phyloP scores from a whole-genome alignment of 2,888 invertebrate genomes.

The Nemotelus pantherinus region DNA sequence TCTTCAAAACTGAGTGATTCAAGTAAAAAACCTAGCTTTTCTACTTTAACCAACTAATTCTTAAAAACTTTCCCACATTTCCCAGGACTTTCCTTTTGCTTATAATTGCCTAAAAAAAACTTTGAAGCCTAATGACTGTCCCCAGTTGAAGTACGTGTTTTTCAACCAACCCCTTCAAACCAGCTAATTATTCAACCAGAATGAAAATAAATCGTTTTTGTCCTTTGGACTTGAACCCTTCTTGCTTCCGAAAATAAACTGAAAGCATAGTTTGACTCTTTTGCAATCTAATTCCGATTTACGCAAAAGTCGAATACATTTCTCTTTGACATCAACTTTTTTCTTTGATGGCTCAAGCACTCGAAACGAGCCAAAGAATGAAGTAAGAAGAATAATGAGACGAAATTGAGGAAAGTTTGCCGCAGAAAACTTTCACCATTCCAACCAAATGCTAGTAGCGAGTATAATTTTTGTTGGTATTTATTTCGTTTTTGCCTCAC shows the following conservation, averaged over 20 bases:
- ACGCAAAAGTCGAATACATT: slow-evolving; percentile 10
- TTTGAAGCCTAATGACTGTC: too few species aligned
- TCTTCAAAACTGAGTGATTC: too few species aligned
- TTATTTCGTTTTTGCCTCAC: slow-evolving; percentile 26
- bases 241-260: background rate
- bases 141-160: too few species aligned
- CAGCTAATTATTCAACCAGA: background rate
- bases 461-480: slow-evolving; percentile 7
- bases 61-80: too few species aligned
- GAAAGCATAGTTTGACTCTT: background rate
- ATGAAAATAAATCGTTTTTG: background rate
- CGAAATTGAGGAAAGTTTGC: background rate
- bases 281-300: slow-evolving; percentile 18
- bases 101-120: too few species aligned
- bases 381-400: background rate
- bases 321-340: slow-evolving; percentile 10
- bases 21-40: too few species aligned
- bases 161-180: background rate
- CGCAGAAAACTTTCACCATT: background rate
- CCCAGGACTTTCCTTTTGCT: too few species aligned
- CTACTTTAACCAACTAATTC: too few species aligned
- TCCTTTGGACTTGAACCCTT: background rate
- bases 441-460: background rate
- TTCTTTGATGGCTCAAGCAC: background rate
- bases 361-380: background rate